Conservation (phyloP, 1,140 invertebrate species). For the Chrysopa pallens region DNA sequence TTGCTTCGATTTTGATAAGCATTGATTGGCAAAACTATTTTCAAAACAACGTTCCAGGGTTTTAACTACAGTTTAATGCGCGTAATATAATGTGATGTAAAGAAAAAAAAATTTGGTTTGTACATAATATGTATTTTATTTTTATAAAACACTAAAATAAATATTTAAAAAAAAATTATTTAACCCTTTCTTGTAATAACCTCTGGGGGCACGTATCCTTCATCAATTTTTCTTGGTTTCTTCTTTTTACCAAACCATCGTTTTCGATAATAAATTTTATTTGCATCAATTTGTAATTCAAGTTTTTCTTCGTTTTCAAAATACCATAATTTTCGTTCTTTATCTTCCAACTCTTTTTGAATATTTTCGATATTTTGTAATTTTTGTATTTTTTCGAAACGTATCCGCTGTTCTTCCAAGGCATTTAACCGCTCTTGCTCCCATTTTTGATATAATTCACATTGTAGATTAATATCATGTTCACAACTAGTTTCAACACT, state of each 20-base stretch:
- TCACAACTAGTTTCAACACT: conserved; percentile 28
- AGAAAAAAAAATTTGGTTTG: no score
- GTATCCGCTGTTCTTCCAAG: conserved; percentile 34
- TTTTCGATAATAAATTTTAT: conserved; percentile 25
- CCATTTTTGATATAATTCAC: conserved; percentile 40
- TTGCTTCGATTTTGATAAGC: no score
- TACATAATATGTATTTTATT: no score
- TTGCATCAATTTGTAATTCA: conserved; percentile 47
- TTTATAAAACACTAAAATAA: no score
- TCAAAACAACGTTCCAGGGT: no score
- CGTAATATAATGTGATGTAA: no score
- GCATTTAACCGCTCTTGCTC: conserved; percentile 28
- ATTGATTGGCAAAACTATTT: no score
- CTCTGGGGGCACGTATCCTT: conserved; percentile 51
- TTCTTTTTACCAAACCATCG: conserved; percentile 26
- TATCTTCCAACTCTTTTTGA: conserved; percentile 32
- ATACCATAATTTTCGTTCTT: conserved; percentile 53
- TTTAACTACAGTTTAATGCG: no score
- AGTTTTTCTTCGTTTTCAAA: conserved; percentile 56
- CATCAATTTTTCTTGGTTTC: conserved; percentile 24
- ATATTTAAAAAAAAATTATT: neutral
- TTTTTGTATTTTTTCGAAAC: conserved; percentile 29
- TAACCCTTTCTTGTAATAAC: conserved; percentile 13
- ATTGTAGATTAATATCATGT: conserved; percentile 33
- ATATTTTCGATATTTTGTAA: conserved; percentile 36